A percentile compares a stretch with the other conserved stretches of the same genome.
These are phyloP conservation scores for Oryzias dopingdopingensis DNA, from an alignment of 2,797 vertebrate genomes.

Conservation along the genomic window DNA sequence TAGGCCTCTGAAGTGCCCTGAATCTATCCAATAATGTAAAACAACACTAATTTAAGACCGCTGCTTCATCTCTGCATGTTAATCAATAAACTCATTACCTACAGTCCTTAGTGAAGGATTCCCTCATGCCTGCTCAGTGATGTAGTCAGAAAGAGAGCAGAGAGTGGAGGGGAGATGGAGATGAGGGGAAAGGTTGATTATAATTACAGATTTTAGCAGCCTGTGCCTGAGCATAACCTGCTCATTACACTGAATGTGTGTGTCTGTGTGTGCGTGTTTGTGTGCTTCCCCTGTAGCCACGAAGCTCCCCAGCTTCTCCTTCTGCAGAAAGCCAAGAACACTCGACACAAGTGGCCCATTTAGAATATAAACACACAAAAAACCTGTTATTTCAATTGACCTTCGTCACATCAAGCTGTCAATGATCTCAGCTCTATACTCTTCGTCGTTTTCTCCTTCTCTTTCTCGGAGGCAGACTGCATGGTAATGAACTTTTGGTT, in stretches of 20 bases:
- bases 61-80: conserved; percentile 72
- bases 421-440: conserved; percentile 84
- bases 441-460: conserved; percentile 66
- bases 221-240: conserved; percentile 80
- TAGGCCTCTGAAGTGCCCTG: conserved; percentile 49
- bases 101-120: conserved; percentile 72
- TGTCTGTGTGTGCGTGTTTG: conserved; percentile 33
- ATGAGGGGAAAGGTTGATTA: conserved; percentile 76
- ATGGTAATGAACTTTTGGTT: conserved; percentile 83
- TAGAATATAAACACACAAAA: conserved; percentile 81
- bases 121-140: conserved; percentile 69
- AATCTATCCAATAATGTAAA: conserved; percentile 74
- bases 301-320: conserved; percentile 65
- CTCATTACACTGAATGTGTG: conserved; percentile 74
- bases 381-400: conserved; percentile 89
- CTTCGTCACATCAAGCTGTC: conserved; percentile 86
- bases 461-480: conserved; percentile 73
- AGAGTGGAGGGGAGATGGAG: conserved; percentile 47
- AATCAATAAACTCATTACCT: conserved; percentile 79
- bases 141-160: conserved; percentile 46
- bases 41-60: conserved; percentile 72
- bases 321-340: conserved; percentile 64
- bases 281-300: conserved; percentile 57
- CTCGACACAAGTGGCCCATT: conserved; percentile 79
- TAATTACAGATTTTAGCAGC: conserved; percentile 83